These are phyloP conservation scores for Serrognathus titanus DNA, from an alignment of 2,888 invertebrate species.

Conservation along the genomic window DNA sequence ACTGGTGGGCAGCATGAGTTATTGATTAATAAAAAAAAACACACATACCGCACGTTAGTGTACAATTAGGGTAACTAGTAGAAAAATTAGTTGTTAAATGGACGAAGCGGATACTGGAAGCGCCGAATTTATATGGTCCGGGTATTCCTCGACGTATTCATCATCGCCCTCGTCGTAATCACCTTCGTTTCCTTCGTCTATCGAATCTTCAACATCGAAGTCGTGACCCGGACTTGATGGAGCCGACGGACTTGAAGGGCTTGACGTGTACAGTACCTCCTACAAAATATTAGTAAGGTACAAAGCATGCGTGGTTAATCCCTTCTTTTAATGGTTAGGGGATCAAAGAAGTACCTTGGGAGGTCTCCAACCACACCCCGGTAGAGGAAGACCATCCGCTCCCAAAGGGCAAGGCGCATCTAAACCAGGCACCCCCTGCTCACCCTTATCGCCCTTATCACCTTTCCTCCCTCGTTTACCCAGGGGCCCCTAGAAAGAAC, in stretches of 20 bases:
- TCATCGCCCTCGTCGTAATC: conserved; percentile 55
- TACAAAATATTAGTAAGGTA: conserved; percentile 14
- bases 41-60: no score
- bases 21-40: no score
- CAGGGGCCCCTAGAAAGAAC: conserved; percentile 66
- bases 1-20: no score
- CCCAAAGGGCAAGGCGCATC: conserved; percentile 99
- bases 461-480: conserved; percentile 92
- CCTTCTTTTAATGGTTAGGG: neutral
- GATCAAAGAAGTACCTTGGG: conserved; percentile 62
- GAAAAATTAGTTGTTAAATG: conserved; percentile 40
- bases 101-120: conserved; percentile 41
- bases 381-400: conserved; percentile 90
- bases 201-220: conserved; percentile 54
- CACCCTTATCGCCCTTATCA: conserved; percentile 89
- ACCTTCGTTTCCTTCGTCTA: conserved; percentile 36
- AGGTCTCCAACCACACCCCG: conserved; percentile 93
- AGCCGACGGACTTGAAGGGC: conserved; percentile 36
- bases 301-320: neutral
- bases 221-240: conserved; percentile 40
- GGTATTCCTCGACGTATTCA: conserved; percentile 61
- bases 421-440: conserved; percentile 94
- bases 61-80: conserved; percentile 10
- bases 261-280: conserved; percentile 26
- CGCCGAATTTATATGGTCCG: conserved; percentile 50